phyloP scores from a whole-genome alignment of 2,113 vertebrate genomes.

The Ailurus styani region DNA sequence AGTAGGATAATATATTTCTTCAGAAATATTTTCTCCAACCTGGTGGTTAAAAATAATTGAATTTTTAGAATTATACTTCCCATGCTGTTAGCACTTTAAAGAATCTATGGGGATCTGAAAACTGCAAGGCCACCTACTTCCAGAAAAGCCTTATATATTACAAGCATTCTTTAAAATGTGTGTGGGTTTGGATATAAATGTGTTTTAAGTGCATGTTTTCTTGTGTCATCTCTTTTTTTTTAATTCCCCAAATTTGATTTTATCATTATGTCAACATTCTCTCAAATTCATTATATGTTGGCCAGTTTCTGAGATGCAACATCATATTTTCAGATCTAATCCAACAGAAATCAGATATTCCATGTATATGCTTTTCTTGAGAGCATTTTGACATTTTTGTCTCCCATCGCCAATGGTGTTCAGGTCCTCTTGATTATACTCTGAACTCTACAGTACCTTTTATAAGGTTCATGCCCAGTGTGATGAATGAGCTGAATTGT shows the following conservation, averaged over 20 bases:
- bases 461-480: background rate
- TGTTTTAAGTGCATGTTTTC: background rate
- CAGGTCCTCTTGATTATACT: background rate
- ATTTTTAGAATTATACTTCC: background rate
- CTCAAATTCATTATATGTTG: background rate
- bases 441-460: background rate
- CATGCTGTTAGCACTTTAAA: background rate
- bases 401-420: background rate
- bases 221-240: background rate
- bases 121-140: background rate
- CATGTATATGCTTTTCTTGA: background rate
- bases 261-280: background rate
- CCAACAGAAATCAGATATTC: no score
- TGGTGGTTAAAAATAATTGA: background rate
- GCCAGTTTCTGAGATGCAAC: background rate
- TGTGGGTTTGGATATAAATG: background rate
- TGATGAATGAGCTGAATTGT: rapidly evolving
- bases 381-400: background rate
- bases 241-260: background rate
- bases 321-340: background rate
- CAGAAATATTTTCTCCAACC: background rate
- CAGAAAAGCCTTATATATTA: background rate
- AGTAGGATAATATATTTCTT: background rate
- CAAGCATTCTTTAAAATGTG: background rate
- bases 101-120: background rate